These are phyloP conservation scores for Chelonoidis abingdonii DNA, from an alignment of 2,113 vertebrate genomes.

Conservation along the genomic window DNA sequence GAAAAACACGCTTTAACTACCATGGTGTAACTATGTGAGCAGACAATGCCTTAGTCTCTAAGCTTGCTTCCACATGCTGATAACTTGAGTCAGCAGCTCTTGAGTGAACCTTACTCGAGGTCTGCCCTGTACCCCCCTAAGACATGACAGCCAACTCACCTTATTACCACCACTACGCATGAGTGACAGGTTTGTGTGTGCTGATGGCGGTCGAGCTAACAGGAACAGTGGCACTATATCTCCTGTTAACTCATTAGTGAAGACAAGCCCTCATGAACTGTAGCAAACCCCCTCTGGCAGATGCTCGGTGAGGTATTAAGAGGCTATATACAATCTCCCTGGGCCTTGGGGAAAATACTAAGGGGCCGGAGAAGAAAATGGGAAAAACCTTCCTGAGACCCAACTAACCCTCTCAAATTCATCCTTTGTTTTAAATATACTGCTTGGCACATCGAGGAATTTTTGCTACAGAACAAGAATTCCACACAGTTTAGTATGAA, in stretches of 20 bases:
- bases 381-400: background rate
- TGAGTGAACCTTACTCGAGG: background rate
- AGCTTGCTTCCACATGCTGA: background rate
- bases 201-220: background rate
- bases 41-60: background rate
- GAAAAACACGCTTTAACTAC: background rate
- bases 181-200: background rate
- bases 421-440: background rate
- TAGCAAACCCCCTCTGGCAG: background rate
- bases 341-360: background rate
- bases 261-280: background rate
- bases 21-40: background rate
- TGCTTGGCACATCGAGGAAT: background rate
- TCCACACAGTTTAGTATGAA: background rate
- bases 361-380: background rate
- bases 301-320: background rate
- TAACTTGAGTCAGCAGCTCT: background rate
- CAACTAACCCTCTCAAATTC: background rate
- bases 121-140: background rate
- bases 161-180: background rate
- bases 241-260: background rate
- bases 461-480: background rate
- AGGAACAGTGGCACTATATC: background rate
- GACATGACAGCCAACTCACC: background rate
- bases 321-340: background rate